Evolutionary conservation across 2,113 vertebrate genomes (phyloP).

Genomic region (Pelvicachromis taeniatus): DNA sequence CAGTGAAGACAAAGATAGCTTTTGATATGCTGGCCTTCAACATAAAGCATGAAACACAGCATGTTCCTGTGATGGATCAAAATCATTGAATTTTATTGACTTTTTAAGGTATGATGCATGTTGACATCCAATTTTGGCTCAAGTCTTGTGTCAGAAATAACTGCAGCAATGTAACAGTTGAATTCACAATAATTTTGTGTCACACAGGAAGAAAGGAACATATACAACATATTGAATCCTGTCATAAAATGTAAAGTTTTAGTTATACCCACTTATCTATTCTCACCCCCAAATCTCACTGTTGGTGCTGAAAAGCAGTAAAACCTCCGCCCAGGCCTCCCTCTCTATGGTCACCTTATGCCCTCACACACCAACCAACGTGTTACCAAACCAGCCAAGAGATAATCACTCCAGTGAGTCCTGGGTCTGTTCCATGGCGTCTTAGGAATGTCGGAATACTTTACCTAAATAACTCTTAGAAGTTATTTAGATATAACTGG

Average conservation of each 20-base stretch:
- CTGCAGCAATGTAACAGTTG: neutral
- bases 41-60: neutral
- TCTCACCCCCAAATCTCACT: neutral
- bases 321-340: neutral
- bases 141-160: neutral
- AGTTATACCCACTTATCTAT: neutral
- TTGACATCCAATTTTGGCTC: neutral
- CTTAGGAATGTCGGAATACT: neutral
- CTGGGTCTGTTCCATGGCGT: neutral
- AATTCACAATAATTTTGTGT: neutral
- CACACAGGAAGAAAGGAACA: neutral
- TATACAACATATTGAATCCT: neutral
- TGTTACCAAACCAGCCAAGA: neutral
- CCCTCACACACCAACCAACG: neutral
- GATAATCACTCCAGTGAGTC: neutral
- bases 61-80: neutral
- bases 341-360: neutral
- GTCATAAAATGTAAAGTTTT: neutral
- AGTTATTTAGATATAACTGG: neutral
- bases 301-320: neutral
- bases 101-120: neutral
- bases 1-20: neutral
- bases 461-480: neutral
- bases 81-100: neutral
- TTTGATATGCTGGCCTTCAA: neutral